Evolutionary conservation across 1,140 invertebrate species (phyloP), one percentile per base, ranked within the genome.

Genomic region (Pogonomyrmex barbatus): DNA sequence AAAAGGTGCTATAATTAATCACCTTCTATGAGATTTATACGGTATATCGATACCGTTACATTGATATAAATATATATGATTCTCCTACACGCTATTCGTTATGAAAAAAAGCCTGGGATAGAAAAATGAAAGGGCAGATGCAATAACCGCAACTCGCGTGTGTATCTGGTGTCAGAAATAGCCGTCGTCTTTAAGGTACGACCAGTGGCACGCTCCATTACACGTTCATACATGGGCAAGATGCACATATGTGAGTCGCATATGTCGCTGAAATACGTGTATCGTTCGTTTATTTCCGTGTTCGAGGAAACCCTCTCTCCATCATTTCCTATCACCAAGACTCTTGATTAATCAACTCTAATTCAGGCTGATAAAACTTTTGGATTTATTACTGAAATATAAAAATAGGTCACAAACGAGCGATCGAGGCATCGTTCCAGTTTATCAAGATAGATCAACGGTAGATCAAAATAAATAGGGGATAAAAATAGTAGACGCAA

Each of bases 91-190:
- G 9, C n/a, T 0, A 39, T 33, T 24, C 24, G 30, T 81, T 71
- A 71, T 58, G 67, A 67, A 33, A 71, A 71, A 30, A 71, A 54
- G 5, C 67, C 30, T 30, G 12, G 42, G 45, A 71, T 82, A 45
- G 39, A 82, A 82, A 30, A 82, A 73, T 58, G 52, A 82, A 81
- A 54, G 50, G 39, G 42, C 42, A 42, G 52, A 86, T 86, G 45
- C 63, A 79, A 39, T 39, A 81, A 68, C 39, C 42, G 45, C 76
- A 45, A 79, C 30, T 12, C 63, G 75, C 4, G 63, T 62, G 65
- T 71, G 63, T 60, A 79, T 79, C 76, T 67, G 14, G 47, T 24
- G 63, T 67, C 76, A 58, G 68, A 81, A 86, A 86, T 86, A 86
- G 54, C 77, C 45, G 54, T 1, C 63, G 77, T 60, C 84, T 68